These are phyloP conservation scores for Mythimna lalbum DNA, from an alignment of 2,888 invertebrate genomes.

Conservation along the genomic window DNA sequence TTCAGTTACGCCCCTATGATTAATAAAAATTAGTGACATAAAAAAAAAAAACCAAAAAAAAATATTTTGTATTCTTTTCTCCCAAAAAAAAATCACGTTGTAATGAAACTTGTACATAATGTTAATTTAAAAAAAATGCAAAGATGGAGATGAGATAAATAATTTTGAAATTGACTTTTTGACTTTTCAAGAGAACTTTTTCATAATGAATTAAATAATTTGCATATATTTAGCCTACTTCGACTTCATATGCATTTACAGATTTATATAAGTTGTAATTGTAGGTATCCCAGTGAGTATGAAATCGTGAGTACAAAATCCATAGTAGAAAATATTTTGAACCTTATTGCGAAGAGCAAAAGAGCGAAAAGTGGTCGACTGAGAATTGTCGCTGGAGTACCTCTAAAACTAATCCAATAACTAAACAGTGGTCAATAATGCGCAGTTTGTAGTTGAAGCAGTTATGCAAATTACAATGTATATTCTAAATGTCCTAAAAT, in stretches of 20 bases:
- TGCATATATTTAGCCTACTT: too few species aligned
- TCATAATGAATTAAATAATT: too few species aligned
- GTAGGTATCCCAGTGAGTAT: too few species aligned
- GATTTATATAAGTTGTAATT: too few species aligned
- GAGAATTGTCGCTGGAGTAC: neutral
- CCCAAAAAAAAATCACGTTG: neutral
- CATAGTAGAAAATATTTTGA: neutral
- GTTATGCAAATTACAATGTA: too few species aligned
- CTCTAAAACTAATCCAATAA: neutral
- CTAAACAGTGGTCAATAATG: neutral
- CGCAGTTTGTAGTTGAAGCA: too few species aligned
- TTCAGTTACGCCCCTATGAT: slow-evolving; percentile 6
- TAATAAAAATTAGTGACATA: neutral
- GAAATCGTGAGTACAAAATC: neutral
- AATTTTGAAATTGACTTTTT: neutral
- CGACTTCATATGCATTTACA: too few species aligned
- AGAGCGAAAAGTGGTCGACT: neutral
- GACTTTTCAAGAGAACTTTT: neutral
- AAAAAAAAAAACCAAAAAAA: neutral
- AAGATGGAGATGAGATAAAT: neutral
- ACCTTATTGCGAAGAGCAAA: neutral
- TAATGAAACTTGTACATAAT: neutral
- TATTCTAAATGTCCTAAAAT: too few species aligned
- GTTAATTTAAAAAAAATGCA: neutral
- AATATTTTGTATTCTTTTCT: neutral